A percentile compares a stretch with the other conserved stretches of the same genome.
phyloP scores from a whole-genome alignment of 2,797 vertebrate species.

The Thamnophis elegans region DNA sequence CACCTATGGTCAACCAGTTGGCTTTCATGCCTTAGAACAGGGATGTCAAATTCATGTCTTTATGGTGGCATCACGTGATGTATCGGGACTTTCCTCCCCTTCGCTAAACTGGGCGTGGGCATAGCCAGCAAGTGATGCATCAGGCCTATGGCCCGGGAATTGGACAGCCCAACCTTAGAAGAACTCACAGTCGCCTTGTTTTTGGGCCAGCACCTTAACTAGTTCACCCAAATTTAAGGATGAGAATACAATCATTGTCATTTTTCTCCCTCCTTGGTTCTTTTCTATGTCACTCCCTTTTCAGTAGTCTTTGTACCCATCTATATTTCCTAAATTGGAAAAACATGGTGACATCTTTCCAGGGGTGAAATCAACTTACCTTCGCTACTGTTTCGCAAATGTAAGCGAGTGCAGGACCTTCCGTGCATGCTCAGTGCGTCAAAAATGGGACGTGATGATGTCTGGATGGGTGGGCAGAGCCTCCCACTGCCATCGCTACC shows the following conservation, averaged over 20 bases:
- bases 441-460: no score
- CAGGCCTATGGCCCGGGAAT: rapidly evolving
- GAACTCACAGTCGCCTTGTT: background rate
- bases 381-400: no score
- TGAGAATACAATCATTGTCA: background rate
- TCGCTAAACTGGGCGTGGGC: no score
- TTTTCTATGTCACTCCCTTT: background rate
- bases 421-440: no score
- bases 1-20: background rate
- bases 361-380: no score
- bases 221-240: background rate
- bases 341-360: background rate
- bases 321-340: background rate
- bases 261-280: background rate
- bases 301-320: background rate
- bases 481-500: no score
- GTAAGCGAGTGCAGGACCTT: no score
- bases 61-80: no score
- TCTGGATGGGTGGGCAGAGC: no score
- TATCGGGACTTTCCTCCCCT: no score
- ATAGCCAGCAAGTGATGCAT: no score
- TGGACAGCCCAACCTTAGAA: background rate
- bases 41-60: no score
- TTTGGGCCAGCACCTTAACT: background rate
- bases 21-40: background rate